A percentile compares a stretch with the other conserved stretches of the same genome.
phyloP scores from a whole-genome alignment of 1,140 invertebrate species.

The Drosophila kohkoa region DNA sequence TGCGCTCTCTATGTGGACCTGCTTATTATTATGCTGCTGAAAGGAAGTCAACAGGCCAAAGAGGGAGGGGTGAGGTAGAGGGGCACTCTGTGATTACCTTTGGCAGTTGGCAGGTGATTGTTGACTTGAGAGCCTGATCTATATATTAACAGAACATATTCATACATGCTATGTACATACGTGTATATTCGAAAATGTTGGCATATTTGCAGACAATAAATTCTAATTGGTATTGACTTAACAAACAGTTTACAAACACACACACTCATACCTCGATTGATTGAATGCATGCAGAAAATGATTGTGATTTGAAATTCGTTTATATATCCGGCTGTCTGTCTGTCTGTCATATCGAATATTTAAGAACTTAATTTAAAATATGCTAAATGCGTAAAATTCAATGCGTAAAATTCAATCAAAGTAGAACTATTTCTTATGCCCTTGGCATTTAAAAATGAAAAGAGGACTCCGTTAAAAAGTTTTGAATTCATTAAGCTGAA shows the following conservation, averaged over 20 bases:
- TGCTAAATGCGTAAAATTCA: no score
- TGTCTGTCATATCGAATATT: background rate
- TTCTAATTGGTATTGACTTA: conserved; percentile 69
- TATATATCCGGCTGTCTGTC: conserved; percentile 9
- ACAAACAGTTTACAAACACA: conserved; percentile 28
- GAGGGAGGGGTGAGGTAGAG: background rate
- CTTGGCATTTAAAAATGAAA: no score
- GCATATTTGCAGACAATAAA: conserved; percentile 71
- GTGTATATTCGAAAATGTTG: conserved; percentile 22
- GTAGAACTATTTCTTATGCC: no score
- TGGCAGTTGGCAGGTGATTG: conserved; percentile 22
- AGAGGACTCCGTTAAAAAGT: no score
- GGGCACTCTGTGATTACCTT: conserved; percentile 55
- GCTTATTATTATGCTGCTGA: conserved; percentile 66
- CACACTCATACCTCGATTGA: conserved; percentile 9
- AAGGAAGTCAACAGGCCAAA: background rate
- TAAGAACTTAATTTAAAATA: no score
- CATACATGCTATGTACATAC: background rate
- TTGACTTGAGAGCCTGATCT: background rate
- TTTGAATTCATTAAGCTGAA: no score
- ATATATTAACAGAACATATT: background rate
- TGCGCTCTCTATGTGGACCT: conserved; percentile 15
- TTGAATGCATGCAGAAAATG: conserved; percentile 27
- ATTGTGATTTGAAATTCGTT: conserved; percentile 24
- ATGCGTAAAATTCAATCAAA: no score